Evolutionary conservation across 2,113 vertebrate genomes (phyloP).

Genomic region (Tinamus guttatus): DNA sequence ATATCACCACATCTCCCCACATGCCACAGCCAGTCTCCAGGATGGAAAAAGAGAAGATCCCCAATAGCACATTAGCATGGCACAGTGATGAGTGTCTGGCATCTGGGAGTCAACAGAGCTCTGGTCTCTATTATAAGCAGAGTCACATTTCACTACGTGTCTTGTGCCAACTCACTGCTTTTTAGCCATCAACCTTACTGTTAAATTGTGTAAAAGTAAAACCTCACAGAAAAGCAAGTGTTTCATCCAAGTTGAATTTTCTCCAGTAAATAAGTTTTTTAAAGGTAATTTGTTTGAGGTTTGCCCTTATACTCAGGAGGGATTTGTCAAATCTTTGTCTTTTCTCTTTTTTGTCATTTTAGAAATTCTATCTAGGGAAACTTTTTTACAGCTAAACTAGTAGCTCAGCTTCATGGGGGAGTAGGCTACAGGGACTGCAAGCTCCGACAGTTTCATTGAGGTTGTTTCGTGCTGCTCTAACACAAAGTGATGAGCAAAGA

Average conservation of each 20-base stretch:
- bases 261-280: not conserved
- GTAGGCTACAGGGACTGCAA: conserved; percentile 10
- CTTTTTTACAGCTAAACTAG: conserved; percentile 49
- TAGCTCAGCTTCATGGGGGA: conserved; percentile 38
- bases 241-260: not conserved
- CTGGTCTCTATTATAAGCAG: not conserved
- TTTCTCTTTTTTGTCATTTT: conserved; percentile 53
- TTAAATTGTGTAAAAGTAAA: not conserved
- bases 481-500: conserved; percentile 53
- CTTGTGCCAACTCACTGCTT: not conserved
- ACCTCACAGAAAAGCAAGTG: not conserved
- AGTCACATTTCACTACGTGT: rapidly evolving
- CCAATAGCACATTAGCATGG: not conserved
- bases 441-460: conserved; percentile 52
- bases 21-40: not conserved
- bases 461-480: conserved; percentile 43
- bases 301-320: conserved; percentile 40
- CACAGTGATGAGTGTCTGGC: not conserved
- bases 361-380: conserved; percentile 55
- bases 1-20: not conserved
- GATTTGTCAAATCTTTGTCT: conserved; percentile 26
- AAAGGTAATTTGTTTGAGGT: conserved; percentile 7
- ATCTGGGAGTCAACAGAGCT: not conserved
- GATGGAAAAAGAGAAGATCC: not conserved
- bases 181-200: not conserved